Base-by-base conservation (phyloP, 2,888 invertebrate genomes). In the Lumbricus terrestris region DNA sequence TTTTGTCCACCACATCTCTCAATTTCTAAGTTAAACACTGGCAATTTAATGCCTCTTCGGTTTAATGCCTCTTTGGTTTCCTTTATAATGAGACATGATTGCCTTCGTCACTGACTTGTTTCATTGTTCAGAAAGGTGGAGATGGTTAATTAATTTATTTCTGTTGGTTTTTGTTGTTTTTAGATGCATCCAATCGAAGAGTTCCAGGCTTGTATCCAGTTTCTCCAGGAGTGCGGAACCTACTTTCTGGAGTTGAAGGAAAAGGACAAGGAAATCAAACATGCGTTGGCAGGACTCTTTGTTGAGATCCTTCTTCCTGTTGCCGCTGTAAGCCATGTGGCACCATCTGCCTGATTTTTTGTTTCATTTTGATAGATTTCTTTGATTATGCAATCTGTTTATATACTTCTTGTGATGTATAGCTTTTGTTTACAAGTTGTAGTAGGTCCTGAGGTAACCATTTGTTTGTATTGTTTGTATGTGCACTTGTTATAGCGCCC, bases 181-280 rank as follows among this genome's bases (percentile, higher is more conserved):
- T 93, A 96, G 96, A 99, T 99, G 98, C 99, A 98, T 89, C 99
- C 99, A 0, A 99, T 99, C 91, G 99, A 99, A 95, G 99, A 99
- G 95, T 99, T 99, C 95, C 99, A 99, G 94, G 98, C 98, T 0
- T 98, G 98, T 0, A 98, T 99, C 95, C 98, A 98, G 95, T 99
- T 99, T 95, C 97, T 99, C 96, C 98, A 99, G 95, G 99, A 99
- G 94, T 98, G 99, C 94, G 99, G 98, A 2, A 98, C 98, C 94
- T 99, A 99, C 95, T 99, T 99, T 95, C 96, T 99, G 34, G 99
- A 99, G 95, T 98, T 98, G 0, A 91, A 91, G 88, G 99, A 99
- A 94, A 91, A 91, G 35, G 99, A 99, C 94, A 98, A 98, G 95
- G 99, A 99, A 94, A 97, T 99, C 35, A 97, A 99, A 94, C 99